Base-by-base conservation (phyloP, 37 sponge, comb jelly and placozoan genomes). In the Lycopodina hypogea region DNA sequence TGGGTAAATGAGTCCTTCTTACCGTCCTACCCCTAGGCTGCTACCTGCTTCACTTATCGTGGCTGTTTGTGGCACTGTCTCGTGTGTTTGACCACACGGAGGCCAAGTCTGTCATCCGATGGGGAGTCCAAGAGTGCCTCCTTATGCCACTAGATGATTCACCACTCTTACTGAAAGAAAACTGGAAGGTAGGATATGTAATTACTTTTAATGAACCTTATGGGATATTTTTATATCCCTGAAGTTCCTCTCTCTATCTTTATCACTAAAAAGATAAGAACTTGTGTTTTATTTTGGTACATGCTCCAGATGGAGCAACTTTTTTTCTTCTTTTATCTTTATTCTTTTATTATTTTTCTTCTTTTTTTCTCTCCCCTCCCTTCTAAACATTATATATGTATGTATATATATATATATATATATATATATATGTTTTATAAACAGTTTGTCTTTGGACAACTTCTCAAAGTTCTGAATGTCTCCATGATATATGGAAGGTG, bases 81-180 rank as follows among this genome's bases (percentile, higher is more conserved):
- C 61, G 90, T 38, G 76, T 89, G 68, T 86, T 90, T 72, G 76
- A 69, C 21, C 83, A 82, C 65, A 80, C 85, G 18, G 93, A 93
- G 69, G 79, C 90, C 53, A 93, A 89, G 84, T 72, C 83, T n/a
- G 76, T 93, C 36, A 74, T 93, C 22, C 81, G 73, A 36, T 86
- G 87, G 87, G 93, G 88, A 2, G 89, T 92, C 26, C 71, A 33
- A n/a, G 81, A 80, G 23, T 81, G 45, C 28, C 76, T 92, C 35
- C 38, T 32, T 33, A 78, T 92, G 85, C 26, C 68, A 40, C 79
- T 90, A 41, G 65, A 72, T 6, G 57, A 73, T 21, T 86, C 87
- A 23, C 87, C 91, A 7, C 35, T 90, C n/a, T 64, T 86, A 22
- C 23, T 69, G 1, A 42, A 34, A 35, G 64, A 71, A 19, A 65